A percentile compares a stretch with the other conserved stretches of the same genome.
Evolutionary conservation across 1,140 invertebrate species (phyloP).

Genomic region (Helicoverpa armigera): DNA sequence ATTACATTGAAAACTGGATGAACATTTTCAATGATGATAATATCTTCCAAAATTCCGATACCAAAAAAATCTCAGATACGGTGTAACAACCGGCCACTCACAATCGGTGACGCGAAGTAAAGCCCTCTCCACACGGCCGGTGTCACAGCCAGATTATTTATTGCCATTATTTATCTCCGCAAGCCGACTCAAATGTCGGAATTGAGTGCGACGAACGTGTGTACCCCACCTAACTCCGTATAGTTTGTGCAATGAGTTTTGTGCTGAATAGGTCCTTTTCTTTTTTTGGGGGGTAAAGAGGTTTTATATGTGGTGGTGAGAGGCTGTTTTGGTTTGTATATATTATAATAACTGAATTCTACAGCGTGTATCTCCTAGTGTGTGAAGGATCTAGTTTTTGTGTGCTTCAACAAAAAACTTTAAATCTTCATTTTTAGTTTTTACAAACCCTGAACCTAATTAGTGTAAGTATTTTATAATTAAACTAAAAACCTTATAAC

Average conservation of each 20-base stretch:
- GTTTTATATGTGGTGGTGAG: not conserved
- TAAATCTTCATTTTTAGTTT: no score
- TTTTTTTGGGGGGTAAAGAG: no score
- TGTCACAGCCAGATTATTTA: conserved; percentile 80
- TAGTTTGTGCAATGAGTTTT: not conserved
- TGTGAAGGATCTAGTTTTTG: no score
- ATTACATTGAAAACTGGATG: no score
- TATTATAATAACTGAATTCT: not conserved
- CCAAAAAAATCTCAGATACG: not conserved
- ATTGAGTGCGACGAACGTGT: conserved; percentile 53
- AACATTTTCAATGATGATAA: no score
- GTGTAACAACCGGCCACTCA: conserved; percentile 57
- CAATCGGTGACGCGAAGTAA: conserved; percentile 65
- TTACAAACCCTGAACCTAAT: no score
- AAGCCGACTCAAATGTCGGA: conserved; percentile 51
- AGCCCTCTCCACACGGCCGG: conserved; percentile 71
- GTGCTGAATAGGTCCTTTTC: not conserved
- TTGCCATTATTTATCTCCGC: conserved; percentile 74
- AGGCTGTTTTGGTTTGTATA: not conserved
- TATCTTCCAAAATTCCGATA: no score
- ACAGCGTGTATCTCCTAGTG: no score
- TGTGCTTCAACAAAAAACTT: no score
- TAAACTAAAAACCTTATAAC: no score
- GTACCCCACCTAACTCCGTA: conserved; percentile 36
- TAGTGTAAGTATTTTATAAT: no score